A percentile compares a stretch with the other conserved stretches of the same genome.
Evolutionary conservation across 2,888 invertebrate genomes (phyloP).

Genomic region (Archaeoteleia sp.): DNA sequence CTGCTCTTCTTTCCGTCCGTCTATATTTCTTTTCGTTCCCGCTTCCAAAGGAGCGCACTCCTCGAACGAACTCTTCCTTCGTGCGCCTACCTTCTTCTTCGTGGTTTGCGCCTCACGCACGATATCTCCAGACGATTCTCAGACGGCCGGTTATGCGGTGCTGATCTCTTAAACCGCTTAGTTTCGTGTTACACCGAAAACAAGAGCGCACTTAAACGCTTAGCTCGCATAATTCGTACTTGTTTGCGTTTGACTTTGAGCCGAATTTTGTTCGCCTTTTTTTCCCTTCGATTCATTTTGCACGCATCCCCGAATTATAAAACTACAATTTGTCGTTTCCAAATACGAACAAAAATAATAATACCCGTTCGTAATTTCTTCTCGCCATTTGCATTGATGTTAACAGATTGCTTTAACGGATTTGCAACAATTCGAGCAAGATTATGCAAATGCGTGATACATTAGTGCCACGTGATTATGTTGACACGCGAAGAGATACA

Average conservation of each 20-base stretch:
- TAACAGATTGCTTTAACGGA: no score
- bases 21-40: constrained; percentile 43
- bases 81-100: constrained; percentile 19
- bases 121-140: constrained; percentile 68
- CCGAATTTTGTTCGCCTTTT: constrained; percentile 42
- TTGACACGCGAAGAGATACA: constrained; percentile 41
- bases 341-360: neutral
- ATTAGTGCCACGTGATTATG: no score
- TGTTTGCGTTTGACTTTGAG: constrained; percentile 65
- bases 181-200: constrained; percentile 75
- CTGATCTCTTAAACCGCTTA: constrained; percentile 75
- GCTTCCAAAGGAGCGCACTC: constrained; percentile 22
- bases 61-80: constrained; percentile 38
- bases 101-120: constrained; percentile 57
- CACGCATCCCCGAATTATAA: neutral
- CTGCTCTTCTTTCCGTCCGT: constrained; percentile 18
- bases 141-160: constrained; percentile 68
- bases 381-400: no score
- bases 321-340: neutral
- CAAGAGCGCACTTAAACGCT: constrained; percentile 72
- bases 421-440: no score
- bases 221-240: constrained; percentile 70
- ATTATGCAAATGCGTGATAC: no score
- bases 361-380: neutral
- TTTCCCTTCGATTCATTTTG: neutral